These are phyloP conservation scores for Arnoldichthys spilopterus DNA, from an alignment of 2,797 vertebrate species.

Conservation along the genomic window DNA sequence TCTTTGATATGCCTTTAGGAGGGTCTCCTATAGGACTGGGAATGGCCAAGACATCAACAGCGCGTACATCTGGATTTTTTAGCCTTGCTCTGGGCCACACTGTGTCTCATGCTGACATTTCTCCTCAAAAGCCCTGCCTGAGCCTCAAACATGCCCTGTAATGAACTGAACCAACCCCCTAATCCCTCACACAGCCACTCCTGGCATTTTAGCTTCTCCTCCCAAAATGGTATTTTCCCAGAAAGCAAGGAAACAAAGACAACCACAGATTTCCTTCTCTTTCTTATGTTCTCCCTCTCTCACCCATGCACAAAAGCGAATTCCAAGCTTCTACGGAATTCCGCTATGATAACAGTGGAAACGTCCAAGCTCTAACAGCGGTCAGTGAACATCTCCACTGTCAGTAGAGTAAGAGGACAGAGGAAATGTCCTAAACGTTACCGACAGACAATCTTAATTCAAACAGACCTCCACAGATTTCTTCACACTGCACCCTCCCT, in stretches of 20 bases:
- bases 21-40: background rate
- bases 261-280: conserved; percentile 18
- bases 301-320: conserved; percentile 33
- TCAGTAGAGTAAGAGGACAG: background rate
- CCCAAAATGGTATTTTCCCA: conserved; percentile 53
- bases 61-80: conserved; percentile 44
- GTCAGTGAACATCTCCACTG: conserved; percentile 20
- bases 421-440: background rate
- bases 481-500: background rate
- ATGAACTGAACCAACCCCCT: conserved; percentile 43
- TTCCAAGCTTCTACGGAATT: conserved; percentile 59
- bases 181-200: conserved; percentile 53
- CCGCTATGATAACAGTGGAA: conserved; percentile 61
- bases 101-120: conserved; percentile 54
- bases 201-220: conserved; percentile 64
- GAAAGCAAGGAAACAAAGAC: conserved; percentile 31
- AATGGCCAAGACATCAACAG: background rate
- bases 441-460: background rate
- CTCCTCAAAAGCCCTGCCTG: conserved; percentile 26
- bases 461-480: background rate
- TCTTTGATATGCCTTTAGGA: background rate
- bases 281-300: background rate
- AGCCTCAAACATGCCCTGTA: conserved; percentile 30
- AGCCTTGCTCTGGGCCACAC: conserved; percentile 22
- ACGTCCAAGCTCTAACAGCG: conserved; percentile 44